Percentiles rank a stretch among this genome's conserved stretches.
phyloP scores from a whole-genome alignment of 2,113 vertebrate species.

The Nesogale talazaci region DNA sequence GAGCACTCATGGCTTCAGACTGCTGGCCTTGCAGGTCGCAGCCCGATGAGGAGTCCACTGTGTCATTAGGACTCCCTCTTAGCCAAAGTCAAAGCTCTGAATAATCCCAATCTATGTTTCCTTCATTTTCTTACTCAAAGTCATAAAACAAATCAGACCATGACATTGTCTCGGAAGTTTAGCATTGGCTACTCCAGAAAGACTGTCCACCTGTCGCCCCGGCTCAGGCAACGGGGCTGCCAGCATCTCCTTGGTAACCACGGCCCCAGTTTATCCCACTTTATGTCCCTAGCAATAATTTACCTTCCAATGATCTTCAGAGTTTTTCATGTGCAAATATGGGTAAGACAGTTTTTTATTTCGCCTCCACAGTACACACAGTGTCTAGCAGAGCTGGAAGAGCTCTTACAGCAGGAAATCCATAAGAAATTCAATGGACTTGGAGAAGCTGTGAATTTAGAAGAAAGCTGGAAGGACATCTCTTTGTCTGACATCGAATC shows the following conservation, averaged over 20 bases:
- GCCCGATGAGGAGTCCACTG: no score
- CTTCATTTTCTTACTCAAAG: not conserved
- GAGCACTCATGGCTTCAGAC: no score
- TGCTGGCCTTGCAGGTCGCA: no score
- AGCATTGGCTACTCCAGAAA: not conserved
- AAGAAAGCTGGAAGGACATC: constrained; percentile 82
- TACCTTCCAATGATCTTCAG: not conserved
- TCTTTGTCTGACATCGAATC: constrained; percentile 92
- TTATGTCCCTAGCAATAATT: not conserved
- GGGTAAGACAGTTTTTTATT: not conserved
- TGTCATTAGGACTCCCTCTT: no score
- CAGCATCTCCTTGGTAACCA: not conserved
- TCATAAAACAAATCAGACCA: not conserved
- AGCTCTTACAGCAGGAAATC: constrained; percentile 83
- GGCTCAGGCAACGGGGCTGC: not conserved
- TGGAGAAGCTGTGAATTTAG: constrained; percentile 78
- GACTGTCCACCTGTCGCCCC: not conserved
- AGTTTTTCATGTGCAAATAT: not conserved
- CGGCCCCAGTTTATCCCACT: not conserved
- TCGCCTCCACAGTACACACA: constrained; percentile 76
- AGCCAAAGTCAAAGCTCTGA: constrained; percentile 20
- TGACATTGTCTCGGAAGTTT: constrained; percentile 18
- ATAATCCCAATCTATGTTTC: not conserved
- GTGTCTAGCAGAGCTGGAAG: constrained; percentile 86
- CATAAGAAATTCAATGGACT: constrained; percentile 82